Conservation (phyloP, 2,888 invertebrate species). For the Morpho achilles region DNA sequence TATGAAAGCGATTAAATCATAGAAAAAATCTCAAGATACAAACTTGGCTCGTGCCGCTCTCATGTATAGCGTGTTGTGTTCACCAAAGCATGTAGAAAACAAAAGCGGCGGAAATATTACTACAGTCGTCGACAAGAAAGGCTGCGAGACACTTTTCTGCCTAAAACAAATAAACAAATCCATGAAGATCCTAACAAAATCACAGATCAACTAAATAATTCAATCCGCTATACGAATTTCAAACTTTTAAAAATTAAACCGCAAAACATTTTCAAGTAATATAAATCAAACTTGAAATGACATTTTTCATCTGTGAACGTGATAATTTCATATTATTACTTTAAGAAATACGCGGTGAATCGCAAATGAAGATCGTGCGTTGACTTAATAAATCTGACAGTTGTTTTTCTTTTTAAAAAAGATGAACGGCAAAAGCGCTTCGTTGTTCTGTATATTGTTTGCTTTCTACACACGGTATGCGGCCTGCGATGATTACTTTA, state of each 20-base stretch:
- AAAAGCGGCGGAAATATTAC: constrained; percentile 69
- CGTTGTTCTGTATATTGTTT: constrained; percentile 45
- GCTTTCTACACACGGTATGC: constrained; percentile 66
- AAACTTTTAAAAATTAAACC: too few relatives aligned
- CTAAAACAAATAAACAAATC: constrained; percentile 2
- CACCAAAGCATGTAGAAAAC: constrained; percentile 71
- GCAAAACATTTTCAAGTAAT: too few relatives aligned
- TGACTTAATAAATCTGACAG: constrained; percentile 35
- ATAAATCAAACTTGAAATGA: too few relatives aligned
- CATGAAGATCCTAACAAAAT: too few relatives aligned
- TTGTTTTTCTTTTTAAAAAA: constrained; percentile 37
- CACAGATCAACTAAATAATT: too few relatives aligned
- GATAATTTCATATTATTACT: background rate
- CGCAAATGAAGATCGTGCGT: constrained; percentile 23
- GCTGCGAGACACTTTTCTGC: constrained; percentile 57
- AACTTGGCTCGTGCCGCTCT: constrained; percentile 52
- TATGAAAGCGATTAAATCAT: too few relatives aligned
- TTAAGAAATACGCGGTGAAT: background rate
- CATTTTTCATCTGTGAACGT: background rate
- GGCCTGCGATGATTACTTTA: constrained; percentile 57
- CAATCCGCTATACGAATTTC: too few relatives aligned
- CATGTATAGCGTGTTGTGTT: constrained; percentile 48
- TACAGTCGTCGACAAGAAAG: constrained; percentile 72
- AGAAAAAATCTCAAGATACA: constrained; percentile 5
- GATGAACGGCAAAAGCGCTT: constrained; percentile 45